These are phyloP conservation scores for Aspidiotus destructor DNA, from an alignment of 2,888 invertebrate species.

Conservation along the genomic window DNA sequence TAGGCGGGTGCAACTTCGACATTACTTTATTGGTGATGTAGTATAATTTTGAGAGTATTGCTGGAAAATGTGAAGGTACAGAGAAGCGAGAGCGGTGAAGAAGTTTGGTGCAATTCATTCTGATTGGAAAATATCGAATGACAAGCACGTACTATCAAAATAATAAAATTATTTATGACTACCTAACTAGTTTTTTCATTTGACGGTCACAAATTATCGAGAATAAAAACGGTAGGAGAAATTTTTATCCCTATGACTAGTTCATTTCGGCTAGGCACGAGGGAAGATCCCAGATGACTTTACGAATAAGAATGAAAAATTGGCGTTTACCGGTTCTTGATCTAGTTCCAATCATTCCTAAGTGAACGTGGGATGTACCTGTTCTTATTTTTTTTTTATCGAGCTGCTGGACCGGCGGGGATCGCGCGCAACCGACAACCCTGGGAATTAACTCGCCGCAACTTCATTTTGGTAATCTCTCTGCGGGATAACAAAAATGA, in stretches of 20 bases:
- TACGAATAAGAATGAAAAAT: background rate
- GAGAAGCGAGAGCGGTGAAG: background rate
- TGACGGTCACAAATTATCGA: background rate
- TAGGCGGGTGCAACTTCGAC: no score
- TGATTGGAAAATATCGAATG: background rate
- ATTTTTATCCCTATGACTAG: background rate
- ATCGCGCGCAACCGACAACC: background rate
- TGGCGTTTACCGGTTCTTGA: slow-evolving; percentile 1
- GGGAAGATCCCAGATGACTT: background rate
- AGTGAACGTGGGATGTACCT: slow-evolving; percentile 4
- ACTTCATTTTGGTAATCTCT: slow-evolving; percentile 4
- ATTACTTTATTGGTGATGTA: no score
- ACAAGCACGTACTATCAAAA: background rate
- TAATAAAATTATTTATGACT: background rate
- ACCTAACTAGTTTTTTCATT: background rate
- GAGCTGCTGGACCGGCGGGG: slow-evolving; percentile 1
- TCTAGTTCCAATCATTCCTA: background rate
- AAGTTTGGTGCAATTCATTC: background rate
- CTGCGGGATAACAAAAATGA: background rate
- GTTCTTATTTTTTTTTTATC: background rate
- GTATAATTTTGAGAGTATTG: no score
- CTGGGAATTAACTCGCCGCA: background rate
- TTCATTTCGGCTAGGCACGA: background rate
- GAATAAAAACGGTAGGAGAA: background rate
- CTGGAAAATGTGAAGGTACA: no score